Evolutionary conservation across 1,140 invertebrate genomes (phyloP), one percentile per base, ranked within the genome.

Genomic region (Cydia amplana): DNA sequence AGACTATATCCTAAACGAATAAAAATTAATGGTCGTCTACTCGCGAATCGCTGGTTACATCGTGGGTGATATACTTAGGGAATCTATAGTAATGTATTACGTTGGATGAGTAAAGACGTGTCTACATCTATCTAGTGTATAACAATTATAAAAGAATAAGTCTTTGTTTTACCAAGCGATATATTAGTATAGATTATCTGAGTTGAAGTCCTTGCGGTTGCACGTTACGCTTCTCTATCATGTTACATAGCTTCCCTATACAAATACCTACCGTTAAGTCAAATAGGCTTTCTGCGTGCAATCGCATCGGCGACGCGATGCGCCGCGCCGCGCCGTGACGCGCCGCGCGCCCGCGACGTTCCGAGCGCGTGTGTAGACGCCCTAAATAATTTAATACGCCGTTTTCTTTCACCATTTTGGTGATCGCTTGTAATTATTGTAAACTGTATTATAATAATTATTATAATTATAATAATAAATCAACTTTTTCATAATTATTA

Each of bases 391-490:
- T 91, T 87, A 91, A 91, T 92, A 92, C 80, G 91, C 91, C 85
- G 86, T 91, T 92, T 92, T 91, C 88, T 92, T 92, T 92, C 91
- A 91, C 91, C 91, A 83, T 87, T 92, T 92, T 91, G 91, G 91
- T 92, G 91, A 91, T 89, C 88, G 91, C 91, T 92, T 92, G 91
- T 92, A 91, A 92, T 92, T 92, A 92, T 92, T 92, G 91, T 92
- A 92, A 92, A 92, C 91, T 92, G 89, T 91, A 92, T 91, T 92
- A 92, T 92, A 92, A 92, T 91, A 91, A 90, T 91, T 91, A 92
- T 91, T 91, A 91, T 92, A 91, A 91, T 90, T 91, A 87, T 88
- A 83, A 88, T 90, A 91, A 91, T 92, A 92, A 92, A 92, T 92
- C 89, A 92, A 92, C 90, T 92, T 92, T 92, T 92, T 92, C 90